Base-by-base conservation (phyloP, 2,797 vertebrate species). In the Adelosebastes latens region DNA sequence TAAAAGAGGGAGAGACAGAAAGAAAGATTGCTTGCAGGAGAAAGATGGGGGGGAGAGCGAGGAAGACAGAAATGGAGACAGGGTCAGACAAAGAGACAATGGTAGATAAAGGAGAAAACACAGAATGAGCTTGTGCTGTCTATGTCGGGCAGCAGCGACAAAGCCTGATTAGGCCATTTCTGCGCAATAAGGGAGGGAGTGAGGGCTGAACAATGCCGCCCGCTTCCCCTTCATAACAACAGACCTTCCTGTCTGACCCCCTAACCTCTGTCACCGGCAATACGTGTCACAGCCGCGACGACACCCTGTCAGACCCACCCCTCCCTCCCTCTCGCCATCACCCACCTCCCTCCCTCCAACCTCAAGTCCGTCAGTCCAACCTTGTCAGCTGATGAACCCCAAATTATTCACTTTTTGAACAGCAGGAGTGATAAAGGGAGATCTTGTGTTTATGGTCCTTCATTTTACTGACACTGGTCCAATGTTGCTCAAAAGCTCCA, bases 181-280 rank as follows among this genome's bases (percentile, higher is more conserved):
- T 83, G 89, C 81, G 75, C 92, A 93, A 92, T 91, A 88, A 91
- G 90, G 83, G 85, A 90, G 81, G 53, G 76, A 75, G 58, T 81
- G 89, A 88, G 89, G 87, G 88, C 94, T 90, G 92, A 94, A 96
- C 95, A 96, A 96, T 95, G 93, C 90, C 73, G 74, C 32, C 67
- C 81, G 81, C 85, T 94, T 94, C 92, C 89, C 89, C 93, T 95
- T 95, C 94, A 94, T 93, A 94, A 95, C 93, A 95, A 93, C 93
- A 94, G 95, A 93, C 94, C 94, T 92, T 94, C 95, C 94, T 87
- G 94, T 95, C 95, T 95, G 95, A 96, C 95, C 96, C 91, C 75
- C 76, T 94, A 86, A 96, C 96, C 96, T 95, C 95, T 96, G 95
- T 96, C 96, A 96, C 88, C 69, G 79, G 91, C 94, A 95, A 95